Percentiles rank a stretch among this genome's conserved stretches.
phyloP scores from a whole-genome alignment of 2,113 vertebrate genomes.

The Mormyrus lacerda region DNA sequence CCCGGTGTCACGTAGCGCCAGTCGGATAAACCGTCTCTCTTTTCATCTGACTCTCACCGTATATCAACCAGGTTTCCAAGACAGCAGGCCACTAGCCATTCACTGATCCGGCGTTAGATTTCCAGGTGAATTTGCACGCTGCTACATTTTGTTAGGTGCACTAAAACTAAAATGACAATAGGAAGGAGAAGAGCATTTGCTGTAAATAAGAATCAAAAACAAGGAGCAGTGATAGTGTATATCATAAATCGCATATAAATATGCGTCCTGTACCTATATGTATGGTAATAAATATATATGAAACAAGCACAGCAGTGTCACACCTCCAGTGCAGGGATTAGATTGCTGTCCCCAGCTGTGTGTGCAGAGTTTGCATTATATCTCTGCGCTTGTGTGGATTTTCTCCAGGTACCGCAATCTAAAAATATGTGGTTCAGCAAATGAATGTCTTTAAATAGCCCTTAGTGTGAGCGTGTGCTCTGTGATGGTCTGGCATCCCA shows the following conservation, averaged over 20 bases:
- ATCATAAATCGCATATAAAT: neutral
- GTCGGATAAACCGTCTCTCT: neutral
- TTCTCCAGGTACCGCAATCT: neutral
- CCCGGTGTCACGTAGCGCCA: neutral
- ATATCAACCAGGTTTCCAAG: neutral
- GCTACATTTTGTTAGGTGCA: neutral
- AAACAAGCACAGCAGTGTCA: neutral
- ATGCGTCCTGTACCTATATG: neutral
- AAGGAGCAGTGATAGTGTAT: neutral
- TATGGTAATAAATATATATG: neutral
- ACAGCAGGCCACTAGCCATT: neutral
- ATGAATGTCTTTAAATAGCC: neutral
- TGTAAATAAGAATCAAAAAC: neutral
- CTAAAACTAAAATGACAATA: neutral
- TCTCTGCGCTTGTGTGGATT: neutral
- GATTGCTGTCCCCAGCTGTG: neutral
- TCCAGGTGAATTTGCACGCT: neutral
- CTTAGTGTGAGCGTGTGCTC: neutral
- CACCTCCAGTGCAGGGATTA: neutral
- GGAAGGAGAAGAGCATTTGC: neutral
- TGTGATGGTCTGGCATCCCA: neutral
- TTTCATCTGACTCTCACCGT: neutral
- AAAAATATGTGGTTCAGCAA: neutral
- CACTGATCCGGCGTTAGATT: neutral
- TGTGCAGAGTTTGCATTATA: neutral